phyloP scores from a whole-genome alignment of 2,888 invertebrate species.

The Tiliacea aurago region DNA sequence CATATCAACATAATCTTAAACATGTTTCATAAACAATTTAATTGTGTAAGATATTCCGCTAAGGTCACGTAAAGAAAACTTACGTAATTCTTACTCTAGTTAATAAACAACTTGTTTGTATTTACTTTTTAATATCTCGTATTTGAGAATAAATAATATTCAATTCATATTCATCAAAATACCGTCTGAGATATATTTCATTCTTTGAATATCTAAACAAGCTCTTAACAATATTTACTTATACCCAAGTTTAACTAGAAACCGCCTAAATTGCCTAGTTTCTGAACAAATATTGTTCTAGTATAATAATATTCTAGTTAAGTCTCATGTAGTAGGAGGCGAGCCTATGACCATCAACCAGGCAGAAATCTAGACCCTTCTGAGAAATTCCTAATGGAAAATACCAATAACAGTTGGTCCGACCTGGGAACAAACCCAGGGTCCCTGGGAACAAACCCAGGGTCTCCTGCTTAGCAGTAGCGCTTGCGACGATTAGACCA shows the following conservation, averaged over 20 bases:
- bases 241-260: neutral
- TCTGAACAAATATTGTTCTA: neutral
- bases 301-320: neutral
- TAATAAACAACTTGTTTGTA: neutral
- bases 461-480: too few relatives aligned
- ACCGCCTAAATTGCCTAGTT: neutral
- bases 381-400: too few relatives aligned
- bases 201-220: neutral
- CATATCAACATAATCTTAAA: neutral
- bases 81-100: neutral
- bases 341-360: too few relatives aligned
- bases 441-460: too few relatives aligned
- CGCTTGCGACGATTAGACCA: too few relatives aligned
- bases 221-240: slow-evolving; percentile 7
- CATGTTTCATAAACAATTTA: neutral
- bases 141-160: neutral
- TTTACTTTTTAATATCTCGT: neutral
- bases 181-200: neutral
- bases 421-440: too few relatives aligned
- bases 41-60: neutral
- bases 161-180: neutral
- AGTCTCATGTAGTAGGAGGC: too few relatives aligned
- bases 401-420: too few relatives aligned
- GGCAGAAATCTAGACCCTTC: too few relatives aligned
- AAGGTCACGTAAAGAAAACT: neutral